phyloP scores from a whole-genome alignment of 2,113 vertebrate genomes.

The Genyomyrus donnyi region DNA sequence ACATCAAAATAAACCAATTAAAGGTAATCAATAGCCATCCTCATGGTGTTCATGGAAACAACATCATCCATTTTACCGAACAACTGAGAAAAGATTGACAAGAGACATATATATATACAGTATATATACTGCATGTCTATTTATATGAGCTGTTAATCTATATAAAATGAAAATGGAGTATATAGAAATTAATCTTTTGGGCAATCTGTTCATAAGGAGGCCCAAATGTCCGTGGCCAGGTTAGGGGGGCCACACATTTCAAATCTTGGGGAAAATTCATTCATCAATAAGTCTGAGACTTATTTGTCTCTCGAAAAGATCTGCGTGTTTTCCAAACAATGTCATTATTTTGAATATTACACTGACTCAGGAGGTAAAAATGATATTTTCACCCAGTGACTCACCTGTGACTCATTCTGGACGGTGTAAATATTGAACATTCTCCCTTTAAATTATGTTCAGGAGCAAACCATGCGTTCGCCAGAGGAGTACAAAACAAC shows the following conservation, averaged over 20 bases:
- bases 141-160: background rate
- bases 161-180: background rate
- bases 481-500: background rate
- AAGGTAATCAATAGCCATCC: background rate
- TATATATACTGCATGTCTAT: background rate
- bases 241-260: background rate
- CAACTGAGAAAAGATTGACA: background rate
- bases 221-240: background rate
- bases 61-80: background rate
- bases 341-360: background rate
- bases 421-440: background rate
- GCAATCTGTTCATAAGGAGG: background rate
- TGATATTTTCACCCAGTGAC: background rate
- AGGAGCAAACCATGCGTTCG: background rate
- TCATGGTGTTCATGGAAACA: background rate
- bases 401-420: conserved; percentile 10
- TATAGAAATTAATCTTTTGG: background rate
- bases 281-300: background rate
- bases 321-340: background rate
- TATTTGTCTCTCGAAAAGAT: background rate
- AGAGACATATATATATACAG: background rate
- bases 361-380: conserved; percentile 1
- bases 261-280: background rate
- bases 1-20: background rate
- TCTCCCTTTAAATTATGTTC: background rate